Percentiles rank a stretch among this genome's conserved stretches.
These are phyloP conservation scores for Morinoia aosen DNA, from an alignment of 2,888 invertebrate genomes.

Conservation along the genomic window DNA sequence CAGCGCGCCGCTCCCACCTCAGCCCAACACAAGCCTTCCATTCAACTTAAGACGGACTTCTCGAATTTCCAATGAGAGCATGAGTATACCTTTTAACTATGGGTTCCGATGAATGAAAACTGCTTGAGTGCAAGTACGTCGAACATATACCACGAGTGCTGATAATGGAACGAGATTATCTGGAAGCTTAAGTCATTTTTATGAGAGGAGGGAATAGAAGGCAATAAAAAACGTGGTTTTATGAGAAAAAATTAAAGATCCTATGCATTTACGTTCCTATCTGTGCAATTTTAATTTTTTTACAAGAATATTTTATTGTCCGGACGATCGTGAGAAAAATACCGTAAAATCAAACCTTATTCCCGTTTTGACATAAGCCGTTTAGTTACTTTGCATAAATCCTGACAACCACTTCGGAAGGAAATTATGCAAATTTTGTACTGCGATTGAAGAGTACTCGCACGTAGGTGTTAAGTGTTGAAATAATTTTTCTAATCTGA, in stretches of 20 bases:
- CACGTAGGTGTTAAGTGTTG: not conserved
- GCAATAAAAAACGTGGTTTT: not conserved
- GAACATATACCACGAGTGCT: not conserved
- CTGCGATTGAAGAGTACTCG: not conserved
- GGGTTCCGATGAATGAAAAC: not conserved
- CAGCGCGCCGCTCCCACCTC: not conserved
- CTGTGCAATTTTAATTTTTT: not conserved
- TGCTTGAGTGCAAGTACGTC: not conserved
- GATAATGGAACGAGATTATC: not conserved
- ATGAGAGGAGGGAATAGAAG: not conserved
- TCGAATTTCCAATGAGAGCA: slow-evolving; percentile 60
- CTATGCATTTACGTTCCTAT: not conserved
- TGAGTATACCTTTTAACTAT: not conserved
- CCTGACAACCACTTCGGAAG: not conserved
- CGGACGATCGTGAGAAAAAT: not conserved
- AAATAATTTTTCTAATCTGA: slow-evolving; percentile 8
- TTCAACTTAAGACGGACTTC: slow-evolving; percentile 66
- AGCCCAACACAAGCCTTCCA: slow-evolving; percentile 63
- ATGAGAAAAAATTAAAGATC: not conserved
- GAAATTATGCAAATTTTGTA: not conserved
- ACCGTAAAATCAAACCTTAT: not conserved
- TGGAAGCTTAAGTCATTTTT: not conserved
- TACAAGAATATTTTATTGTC: not conserved
- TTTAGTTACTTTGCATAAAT: not conserved
- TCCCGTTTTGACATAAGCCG: not conserved